A percentile compares a stretch with the other conserved stretches of the same genome.
Evolutionary conservation across 2,113 vertebrate genomes (phyloP).

Genomic region (Poeciliopsis prolifica): DNA sequence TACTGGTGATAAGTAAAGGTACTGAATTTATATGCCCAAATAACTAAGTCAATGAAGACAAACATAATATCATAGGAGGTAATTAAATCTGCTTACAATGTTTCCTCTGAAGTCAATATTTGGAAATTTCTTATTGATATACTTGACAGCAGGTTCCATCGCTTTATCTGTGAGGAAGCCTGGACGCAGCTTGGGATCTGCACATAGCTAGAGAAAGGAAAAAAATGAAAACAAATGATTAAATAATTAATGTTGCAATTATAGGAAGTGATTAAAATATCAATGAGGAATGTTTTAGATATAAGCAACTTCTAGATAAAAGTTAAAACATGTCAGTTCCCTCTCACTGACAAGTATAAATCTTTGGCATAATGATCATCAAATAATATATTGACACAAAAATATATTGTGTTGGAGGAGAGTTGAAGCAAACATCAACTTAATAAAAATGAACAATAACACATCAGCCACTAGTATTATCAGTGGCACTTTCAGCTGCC

Average conservation of each 20-base stretch:
- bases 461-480: neutral
- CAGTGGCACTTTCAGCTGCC: neutral
- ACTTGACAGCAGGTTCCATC: conserved; percentile 89
- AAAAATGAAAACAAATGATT: neutral
- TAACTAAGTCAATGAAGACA: neutral
- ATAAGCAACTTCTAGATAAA: neutral
- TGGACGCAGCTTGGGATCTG: conserved; percentile 83
- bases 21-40: neutral
- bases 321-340: neutral
- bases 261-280: neutral
- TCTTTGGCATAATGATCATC: neutral
- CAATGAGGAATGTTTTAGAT: neutral
- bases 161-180: conserved; percentile 83
- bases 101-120: conserved; percentile 87
- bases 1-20: neutral
- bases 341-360: neutral
- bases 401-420: neutral
- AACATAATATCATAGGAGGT: no score
- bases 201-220: conserved; percentile 80
- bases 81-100: conserved; percentile 77
- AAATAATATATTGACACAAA: no score
- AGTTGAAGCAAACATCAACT: neutral
- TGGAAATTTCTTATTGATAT: conserved; percentile 93
- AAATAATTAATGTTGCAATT: neutral
- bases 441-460: neutral